Evolutionary conservation across 2,113 vertebrate species (phyloP), one percentile per base, ranked within the genome.

Genomic region (Corythornis madagascariensis): DNA sequence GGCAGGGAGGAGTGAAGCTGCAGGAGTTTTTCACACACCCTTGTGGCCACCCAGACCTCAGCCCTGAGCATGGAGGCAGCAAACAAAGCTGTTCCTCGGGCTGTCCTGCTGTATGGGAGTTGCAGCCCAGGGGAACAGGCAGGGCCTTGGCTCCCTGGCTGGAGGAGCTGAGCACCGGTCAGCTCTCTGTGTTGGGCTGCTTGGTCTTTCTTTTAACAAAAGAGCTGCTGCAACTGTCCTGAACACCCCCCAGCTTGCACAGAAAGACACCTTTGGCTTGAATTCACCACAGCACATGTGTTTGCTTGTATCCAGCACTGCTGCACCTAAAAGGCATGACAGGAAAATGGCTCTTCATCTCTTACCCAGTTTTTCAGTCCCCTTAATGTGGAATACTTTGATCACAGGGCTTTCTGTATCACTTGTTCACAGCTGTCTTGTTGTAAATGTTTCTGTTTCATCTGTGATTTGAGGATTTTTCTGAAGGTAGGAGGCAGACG

Each of bases 101-200:
- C 60, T 86, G 55, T 7, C 61, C 7, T 29, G 38, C 72, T 90
- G 50, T 35, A 16, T 12, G 50, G 81, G 59, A 35, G 80, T 84
- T 78, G 85, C 63, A 29, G 31, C 79, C 50, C 78, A 18, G 33
- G 93, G 93, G 95, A 95, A 88, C 88, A 94, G 92, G 90, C 71
- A 85, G 0, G 28, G 94, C 90, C 63, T 73, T 83, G 85, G 64
- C 88, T 94, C 84, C 71, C 35, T 52, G 73, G 17, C 66, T 70
- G 1, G 85, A 56, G 38, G 42, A 86, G 82, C 63, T 16, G 28
- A 86, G 72, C 65, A 16, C 48, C 73, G 87, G 69, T 72, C 50
- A 79, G 7, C 40, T 35, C 1, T 26, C 1, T 31, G 45, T 64
- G 65, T 60, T 48, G 61, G 5, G 10, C 26, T 48, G 19, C 19